phyloP scores from a whole-genome alignment of 2,888 invertebrate species.

The Trissonchulus sp. region DNA sequence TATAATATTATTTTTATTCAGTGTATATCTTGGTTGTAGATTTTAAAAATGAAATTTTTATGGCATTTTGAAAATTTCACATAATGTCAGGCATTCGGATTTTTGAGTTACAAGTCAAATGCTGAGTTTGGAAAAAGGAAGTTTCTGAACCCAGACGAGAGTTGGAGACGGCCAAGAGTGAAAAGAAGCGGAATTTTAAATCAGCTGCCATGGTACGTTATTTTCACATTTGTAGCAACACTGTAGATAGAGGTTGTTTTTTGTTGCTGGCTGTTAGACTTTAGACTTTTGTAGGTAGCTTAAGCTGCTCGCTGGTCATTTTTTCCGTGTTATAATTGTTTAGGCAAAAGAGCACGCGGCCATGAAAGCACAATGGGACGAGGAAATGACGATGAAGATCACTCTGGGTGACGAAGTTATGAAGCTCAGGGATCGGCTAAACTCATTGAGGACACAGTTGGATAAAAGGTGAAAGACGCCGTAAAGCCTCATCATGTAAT shows the following conservation, averaged over 20 bases:
- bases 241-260: no score
- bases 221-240: no score
- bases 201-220: slow-evolving; percentile 31
- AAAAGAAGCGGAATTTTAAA: slow-evolving; percentile 36
- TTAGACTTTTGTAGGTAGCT: not conserved
- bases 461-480: slow-evolving; percentile 57
- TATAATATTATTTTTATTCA: no score
- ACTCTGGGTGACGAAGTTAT: slow-evolving; percentile 52
- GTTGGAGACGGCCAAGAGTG: slow-evolving; percentile 35
- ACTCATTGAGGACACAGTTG: slow-evolving; percentile 56
- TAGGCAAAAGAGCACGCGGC: slow-evolving; percentile 50
- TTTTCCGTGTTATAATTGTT: not conserved
- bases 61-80: slow-evolving; percentile 27
- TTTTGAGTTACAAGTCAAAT: slow-evolving; percentile 47
- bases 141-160: slow-evolving; percentile 43
- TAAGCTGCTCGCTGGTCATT: not conserved
- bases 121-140: slow-evolving; percentile 47
- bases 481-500: no score
- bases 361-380: slow-evolving; percentile 54
- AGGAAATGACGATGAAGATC: slow-evolving; percentile 53
- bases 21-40: no score
- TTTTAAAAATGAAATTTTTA: slow-evolving; percentile 27
- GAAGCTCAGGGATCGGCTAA: slow-evolving; percentile 51
- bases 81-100: not conserved
- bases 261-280: not conserved